These are phyloP conservation scores for Solenopsis invicta DNA, from an alignment of 1,140 invertebrate genomes.

Conservation along the genomic window DNA sequence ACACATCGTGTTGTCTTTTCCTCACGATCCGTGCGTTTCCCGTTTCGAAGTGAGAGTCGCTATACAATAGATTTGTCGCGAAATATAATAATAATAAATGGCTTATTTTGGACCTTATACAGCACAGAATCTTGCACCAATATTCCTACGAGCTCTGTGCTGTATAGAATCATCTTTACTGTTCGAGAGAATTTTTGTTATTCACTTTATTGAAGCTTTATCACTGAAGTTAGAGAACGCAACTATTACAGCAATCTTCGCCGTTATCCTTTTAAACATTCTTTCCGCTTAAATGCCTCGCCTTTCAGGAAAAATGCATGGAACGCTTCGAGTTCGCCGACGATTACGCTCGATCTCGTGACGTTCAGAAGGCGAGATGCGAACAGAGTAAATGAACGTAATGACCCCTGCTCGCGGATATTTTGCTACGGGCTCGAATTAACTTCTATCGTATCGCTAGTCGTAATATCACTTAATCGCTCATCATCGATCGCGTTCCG, in stretches of 20 bases:
- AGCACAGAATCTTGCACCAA: too few species aligned
- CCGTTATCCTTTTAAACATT: neutral
- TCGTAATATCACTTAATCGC: slow-evolving; percentile 40
- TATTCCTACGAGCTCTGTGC: too few species aligned
- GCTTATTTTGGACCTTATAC: neutral
- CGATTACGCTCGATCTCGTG: slow-evolving; percentile 23
- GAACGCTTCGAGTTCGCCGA: neutral
- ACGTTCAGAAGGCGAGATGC: neutral
- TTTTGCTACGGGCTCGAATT: slow-evolving; percentile 32
- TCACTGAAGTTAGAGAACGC: neutral
- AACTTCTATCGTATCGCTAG: slow-evolving; percentile 7
- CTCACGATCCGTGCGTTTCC: slow-evolving; percentile 1
- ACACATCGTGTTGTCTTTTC: neutral
- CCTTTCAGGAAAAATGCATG: neutral
- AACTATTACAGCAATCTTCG: neutral
- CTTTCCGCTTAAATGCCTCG: neutral
- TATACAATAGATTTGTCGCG: neutral
- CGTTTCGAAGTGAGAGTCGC: neutral
- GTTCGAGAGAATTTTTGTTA: neutral
- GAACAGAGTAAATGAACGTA: slow-evolving; percentile 9
- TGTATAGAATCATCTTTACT: neutral
- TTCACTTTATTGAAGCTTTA: neutral
- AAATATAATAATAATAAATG: neutral
- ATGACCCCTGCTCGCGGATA: neutral
- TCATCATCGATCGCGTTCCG: slow-evolving; percentile 34